These are phyloP conservation scores for Philereme transversata DNA, from an alignment of 2,888 invertebrate species.

Conservation along the genomic window DNA sequence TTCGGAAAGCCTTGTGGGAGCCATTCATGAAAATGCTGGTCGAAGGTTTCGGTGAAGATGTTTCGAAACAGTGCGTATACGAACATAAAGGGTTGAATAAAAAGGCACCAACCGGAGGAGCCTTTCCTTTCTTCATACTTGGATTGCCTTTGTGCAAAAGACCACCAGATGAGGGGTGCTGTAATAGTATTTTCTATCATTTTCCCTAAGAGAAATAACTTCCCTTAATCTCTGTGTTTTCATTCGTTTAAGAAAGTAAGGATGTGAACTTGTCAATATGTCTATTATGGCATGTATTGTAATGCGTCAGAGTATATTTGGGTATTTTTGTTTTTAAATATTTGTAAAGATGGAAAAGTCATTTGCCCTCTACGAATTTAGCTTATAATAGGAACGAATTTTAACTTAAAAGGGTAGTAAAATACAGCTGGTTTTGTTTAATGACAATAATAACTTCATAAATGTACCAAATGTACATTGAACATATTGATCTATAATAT, in stretches of 20 bases:
- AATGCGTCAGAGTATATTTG: constrained; percentile 6
- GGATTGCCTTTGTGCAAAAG: constrained; percentile 38
- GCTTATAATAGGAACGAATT: too few species aligned
- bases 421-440: too few species aligned
- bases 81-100: constrained; percentile 57
- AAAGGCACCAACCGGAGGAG: constrained; percentile 38
- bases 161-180: constrained; percentile 27
- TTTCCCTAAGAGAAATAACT: constrained; percentile 28
- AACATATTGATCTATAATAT: too few species aligned
- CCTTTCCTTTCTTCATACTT: constrained; percentile 45
- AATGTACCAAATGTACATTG: too few species aligned
- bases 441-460: too few species aligned
- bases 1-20: constrained; percentile 70
- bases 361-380: too few species aligned
- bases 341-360: too few species aligned
- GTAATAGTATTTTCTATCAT: constrained; percentile 20
- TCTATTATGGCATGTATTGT: constrained; percentile 20
- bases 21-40: constrained; percentile 70
- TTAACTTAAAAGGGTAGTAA: too few species aligned
- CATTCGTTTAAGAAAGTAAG: background rate
- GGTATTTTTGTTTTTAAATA: too few species aligned
- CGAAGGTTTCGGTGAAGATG: constrained; percentile 64
- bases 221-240: constrained; percentile 16
- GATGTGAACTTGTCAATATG: constrained; percentile 21
- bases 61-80: constrained; percentile 51